Evolutionary conservation across 2,113 vertebrate genomes (phyloP), one percentile per base, ranked within the genome.

Genomic region (Galeopterus variegatus): DNA sequence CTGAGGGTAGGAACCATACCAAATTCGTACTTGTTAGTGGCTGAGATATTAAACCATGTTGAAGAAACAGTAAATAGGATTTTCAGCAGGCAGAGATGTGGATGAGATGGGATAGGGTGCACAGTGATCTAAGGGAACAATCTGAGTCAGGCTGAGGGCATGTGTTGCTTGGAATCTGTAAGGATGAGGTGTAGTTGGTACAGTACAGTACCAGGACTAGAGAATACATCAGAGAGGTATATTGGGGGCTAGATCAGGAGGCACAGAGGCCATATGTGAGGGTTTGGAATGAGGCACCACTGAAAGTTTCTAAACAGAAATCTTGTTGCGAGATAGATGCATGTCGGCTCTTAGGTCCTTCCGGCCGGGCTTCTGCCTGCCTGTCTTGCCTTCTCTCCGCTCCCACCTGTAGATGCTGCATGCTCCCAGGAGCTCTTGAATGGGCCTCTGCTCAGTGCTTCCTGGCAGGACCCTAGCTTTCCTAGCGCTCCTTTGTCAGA

Each of bases 401-500:
- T 85, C 54, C 26, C 11, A 4, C 23, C 52, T 33, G 1, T 19
- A 48, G 41, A 8, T 36, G 4, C 26, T 50, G 6, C 31, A 6
- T 48, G 36, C 36, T 80, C 88, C 3, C 12, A 72, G 60, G 48
- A 52, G 17, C 48, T 89, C 31, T 23, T 3, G 1, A 36, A 41
- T 15, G 14, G 64, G 33, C 45, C 65, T 58, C 41, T 36, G 48
- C 3, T n/a, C 52, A 3, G 45, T 8, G 24, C 86, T 82, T 76
- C 36, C 64, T 0, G 0, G 41, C 8, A 15, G 77, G 84, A 67
- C 33, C 13, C 21, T 18, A 17, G 48, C 23, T 12, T 17, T 50
- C 31, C 41, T 13, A 23, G 36, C 0, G 0, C 79, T 56, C 0
- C 0, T 4, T 62, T 18, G 28, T 58, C 58, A 52, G 19, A 54